Evolutionary conservation across 1,140 invertebrate genomes (phyloP).

Genomic region (Diorhabda sublineata): DNA sequence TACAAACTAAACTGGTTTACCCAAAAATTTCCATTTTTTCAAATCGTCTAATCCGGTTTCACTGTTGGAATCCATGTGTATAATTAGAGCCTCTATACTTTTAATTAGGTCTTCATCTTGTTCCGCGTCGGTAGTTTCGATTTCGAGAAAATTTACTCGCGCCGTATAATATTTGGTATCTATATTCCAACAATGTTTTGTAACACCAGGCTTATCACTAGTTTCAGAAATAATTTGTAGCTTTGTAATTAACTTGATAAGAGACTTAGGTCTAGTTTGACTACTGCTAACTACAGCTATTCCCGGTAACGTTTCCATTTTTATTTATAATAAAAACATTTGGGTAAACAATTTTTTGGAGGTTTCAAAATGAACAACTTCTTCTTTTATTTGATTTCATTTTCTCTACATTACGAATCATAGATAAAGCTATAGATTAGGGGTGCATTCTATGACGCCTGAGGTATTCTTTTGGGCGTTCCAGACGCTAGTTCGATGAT

Average conservation of each 20-base stretch:
- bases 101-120: constrained; percentile 35
- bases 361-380: too few species aligned
- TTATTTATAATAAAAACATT: constrained; percentile 7
- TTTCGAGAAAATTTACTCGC: constrained; percentile 43
- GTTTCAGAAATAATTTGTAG: constrained; percentile 21
- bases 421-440: too few species aligned
- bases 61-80: constrained; percentile 46
- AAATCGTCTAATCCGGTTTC: constrained; percentile 41
- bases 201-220: constrained; percentile 19
- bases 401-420: too few species aligned
- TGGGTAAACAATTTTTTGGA: neutral
- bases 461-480: too few species aligned
- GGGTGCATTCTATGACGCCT: too few species aligned
- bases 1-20: constrained; percentile 13
- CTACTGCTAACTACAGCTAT: constrained; percentile 42
- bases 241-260: constrained; percentile 44
- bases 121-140: constrained; percentile 36
- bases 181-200: constrained; percentile 43
- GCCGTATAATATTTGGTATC: constrained; percentile 49
- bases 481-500: too few species aligned
- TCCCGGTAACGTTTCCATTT: constrained; percentile 39
- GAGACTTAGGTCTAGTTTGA: constrained; percentile 41
- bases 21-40: constrained; percentile 38
- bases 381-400: too few species aligned
- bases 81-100: constrained; percentile 45